These are phyloP conservation scores for Hypocryptadius cinnamomeus DNA, from an alignment of 2,113 vertebrate genomes.

Conservation along the genomic window DNA sequence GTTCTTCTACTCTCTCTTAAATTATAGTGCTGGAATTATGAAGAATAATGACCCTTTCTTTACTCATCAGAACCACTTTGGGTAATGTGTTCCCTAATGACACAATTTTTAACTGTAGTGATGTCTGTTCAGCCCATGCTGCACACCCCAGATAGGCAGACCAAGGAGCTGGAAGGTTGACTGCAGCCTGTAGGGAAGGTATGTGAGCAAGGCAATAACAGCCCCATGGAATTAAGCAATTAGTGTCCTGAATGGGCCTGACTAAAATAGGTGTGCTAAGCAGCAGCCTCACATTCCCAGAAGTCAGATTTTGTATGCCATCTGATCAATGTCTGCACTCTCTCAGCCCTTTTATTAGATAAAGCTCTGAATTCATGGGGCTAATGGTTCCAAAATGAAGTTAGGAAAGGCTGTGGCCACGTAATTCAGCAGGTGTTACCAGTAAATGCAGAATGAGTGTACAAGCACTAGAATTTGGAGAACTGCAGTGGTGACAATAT, in stretches of 20 bases:
- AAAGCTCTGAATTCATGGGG: not conserved
- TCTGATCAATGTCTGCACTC: not conserved
- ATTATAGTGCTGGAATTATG: not conserved
- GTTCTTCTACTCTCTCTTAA: not conserved
- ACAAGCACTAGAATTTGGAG: not conserved
- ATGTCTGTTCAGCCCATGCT: rapidly evolving
- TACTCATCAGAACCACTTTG: not conserved
- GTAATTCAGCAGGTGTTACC: not conserved
- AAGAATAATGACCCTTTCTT: not conserved
- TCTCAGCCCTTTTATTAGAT: not conserved
- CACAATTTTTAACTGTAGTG: not conserved
- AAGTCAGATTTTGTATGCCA: not conserved
- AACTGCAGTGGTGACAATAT: not conserved
- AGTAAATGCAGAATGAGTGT: not conserved
- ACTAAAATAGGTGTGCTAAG: not conserved
- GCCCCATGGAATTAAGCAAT: not conserved
- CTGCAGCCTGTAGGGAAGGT: not conserved
- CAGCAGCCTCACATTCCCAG: not conserved
- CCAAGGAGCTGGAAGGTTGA: not conserved
- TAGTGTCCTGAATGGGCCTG: not conserved
- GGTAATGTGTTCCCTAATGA: not conserved
- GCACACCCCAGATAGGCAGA: not conserved
- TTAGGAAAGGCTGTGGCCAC: not conserved
- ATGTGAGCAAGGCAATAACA: not conserved
- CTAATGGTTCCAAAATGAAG: not conserved